phyloP scores from a whole-genome alignment of 2,888 invertebrate genomes.

The Pseudococcus jackbeardsleyi region DNA sequence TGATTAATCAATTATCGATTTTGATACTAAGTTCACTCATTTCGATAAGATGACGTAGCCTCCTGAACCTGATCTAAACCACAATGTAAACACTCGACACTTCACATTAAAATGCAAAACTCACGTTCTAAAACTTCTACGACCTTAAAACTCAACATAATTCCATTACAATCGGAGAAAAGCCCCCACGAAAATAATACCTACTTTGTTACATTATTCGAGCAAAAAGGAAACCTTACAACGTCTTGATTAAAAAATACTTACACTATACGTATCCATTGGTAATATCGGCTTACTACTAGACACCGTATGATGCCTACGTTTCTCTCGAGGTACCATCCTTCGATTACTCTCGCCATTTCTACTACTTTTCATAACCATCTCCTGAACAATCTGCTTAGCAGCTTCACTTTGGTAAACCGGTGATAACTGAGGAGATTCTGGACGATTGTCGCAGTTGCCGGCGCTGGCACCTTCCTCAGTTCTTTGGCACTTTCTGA shows the following conservation, averaged over 20 bases:
- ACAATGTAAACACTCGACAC: no score
- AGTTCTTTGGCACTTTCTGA: conserved; percentile 27
- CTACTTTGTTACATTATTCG: no score
- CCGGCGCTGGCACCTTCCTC: not conserved
- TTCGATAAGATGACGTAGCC: no score
- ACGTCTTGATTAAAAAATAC: not conserved
- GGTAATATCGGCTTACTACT: conserved; percentile 66
- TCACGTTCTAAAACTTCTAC: no score
- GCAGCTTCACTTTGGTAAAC: conserved; percentile 90
- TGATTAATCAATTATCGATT: no score
- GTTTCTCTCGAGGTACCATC: conserved; percentile 84
- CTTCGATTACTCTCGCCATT: conserved; percentile 70
- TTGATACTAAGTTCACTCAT: no score
- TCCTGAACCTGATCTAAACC: no score
- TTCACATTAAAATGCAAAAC: no score
- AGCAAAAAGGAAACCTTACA: no score
- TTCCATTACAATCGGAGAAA: no score
- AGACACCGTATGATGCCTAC: conserved; percentile 89
- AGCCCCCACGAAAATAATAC: no score
- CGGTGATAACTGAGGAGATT: conserved; percentile 77
- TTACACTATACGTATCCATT: conserved; percentile 42
- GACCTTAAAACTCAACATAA: no score
- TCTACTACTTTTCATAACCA: conserved; percentile 73
- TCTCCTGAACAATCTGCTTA: conserved; percentile 86
- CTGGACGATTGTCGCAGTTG: not conserved